Base-by-base conservation (phyloP, 2,888 invertebrate species). In the Copidosoma aretas region DNA sequence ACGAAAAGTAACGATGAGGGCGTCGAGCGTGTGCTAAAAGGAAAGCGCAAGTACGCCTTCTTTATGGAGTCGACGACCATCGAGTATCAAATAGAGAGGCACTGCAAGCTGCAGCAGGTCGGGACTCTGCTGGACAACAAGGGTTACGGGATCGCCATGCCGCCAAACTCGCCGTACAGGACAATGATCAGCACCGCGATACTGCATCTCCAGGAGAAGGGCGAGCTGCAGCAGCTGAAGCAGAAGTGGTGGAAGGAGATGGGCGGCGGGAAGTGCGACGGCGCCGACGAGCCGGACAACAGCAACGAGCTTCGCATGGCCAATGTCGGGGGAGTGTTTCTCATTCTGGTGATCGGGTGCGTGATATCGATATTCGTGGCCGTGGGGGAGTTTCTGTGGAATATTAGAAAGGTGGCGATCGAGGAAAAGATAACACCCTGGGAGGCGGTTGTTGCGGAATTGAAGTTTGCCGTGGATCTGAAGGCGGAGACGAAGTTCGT, bases 51-150 rank as follows among this genome's bases (percentile, higher is more conserved):
- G 59, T 99, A 98, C 82, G 99, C 98, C 1, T 98, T 95, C 82
- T 88, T 99, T 39, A 97, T 98, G 95, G 99, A 99, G 84, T 97
- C 96, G 0, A 95, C 97, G 0, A 93, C 94, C 25, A 95, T 99
- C 73, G 98, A 99, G 82, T 99, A 98, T 80, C 92, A 92, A 51
- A 92, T 94, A 60, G 93, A 96, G 82, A 87, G 95, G 73, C 91
- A 94, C 79, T 97, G 97, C 80, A 93, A 95, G 73, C 88, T 97
- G 72, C 93, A 93, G 53, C 94, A 95, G 87, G 92, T 97, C 25
- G 97, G 97, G 0, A 93, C 94, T 1, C 90, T 95, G 86, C 87
- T 97, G 59, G 97, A 97, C 83, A 94, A 93, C 14, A 97, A 97
- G 84, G 96, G 97, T 78, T 97, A 97, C 80, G 97, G 97, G 59